phyloP scores from a whole-genome alignment of 37 sponge, comb jelly and placozoan genomes.

The Chondrosia reniformis region DNA sequence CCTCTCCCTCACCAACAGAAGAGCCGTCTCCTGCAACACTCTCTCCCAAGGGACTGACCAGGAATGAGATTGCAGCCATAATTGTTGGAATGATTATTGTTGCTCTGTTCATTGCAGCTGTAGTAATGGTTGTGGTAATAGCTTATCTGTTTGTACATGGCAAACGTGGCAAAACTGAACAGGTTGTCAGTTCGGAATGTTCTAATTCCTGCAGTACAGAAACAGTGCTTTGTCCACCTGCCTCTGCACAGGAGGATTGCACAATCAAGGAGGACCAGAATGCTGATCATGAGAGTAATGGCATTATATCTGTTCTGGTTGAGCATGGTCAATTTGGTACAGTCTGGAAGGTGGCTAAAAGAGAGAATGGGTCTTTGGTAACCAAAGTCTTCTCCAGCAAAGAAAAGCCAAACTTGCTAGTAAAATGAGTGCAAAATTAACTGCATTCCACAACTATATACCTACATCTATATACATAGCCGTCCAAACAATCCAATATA shows the following conservation, averaged over 20 bases:
- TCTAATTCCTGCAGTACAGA: too few species aligned
- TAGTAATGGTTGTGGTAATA: background rate
- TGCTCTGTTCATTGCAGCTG: too few species aligned
- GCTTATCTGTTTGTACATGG: background rate
- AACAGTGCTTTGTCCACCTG: too few species aligned
- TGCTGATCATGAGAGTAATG: too few species aligned
- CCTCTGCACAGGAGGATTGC: too few species aligned
- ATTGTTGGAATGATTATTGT: too few species aligned
- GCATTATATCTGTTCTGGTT: slow-evolving; percentile 30
- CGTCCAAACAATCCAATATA: too few species aligned
- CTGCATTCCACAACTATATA: slow-evolving; percentile 48
- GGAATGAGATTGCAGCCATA: too few species aligned
- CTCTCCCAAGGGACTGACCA: background rate
- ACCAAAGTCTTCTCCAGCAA: slow-evolving; percentile 46
- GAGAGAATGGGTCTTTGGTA: slow-evolving; percentile 36
- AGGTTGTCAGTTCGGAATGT: too few species aligned
- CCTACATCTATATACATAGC: slow-evolving; percentile 42
- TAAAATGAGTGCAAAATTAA: slow-evolving; percentile 51
- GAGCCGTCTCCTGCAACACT: background rate
- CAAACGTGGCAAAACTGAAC: too few species aligned
- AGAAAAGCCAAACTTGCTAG: slow-evolving; percentile 39
- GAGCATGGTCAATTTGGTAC: slow-evolving; percentile 55
- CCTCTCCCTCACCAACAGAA: background rate
- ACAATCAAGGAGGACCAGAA: too few species aligned
- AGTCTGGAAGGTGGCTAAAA: slow-evolving; percentile 51